Conservation (phyloP, 2,797 vertebrate species). For the Melanogrammus aeglefinus region DNA sequence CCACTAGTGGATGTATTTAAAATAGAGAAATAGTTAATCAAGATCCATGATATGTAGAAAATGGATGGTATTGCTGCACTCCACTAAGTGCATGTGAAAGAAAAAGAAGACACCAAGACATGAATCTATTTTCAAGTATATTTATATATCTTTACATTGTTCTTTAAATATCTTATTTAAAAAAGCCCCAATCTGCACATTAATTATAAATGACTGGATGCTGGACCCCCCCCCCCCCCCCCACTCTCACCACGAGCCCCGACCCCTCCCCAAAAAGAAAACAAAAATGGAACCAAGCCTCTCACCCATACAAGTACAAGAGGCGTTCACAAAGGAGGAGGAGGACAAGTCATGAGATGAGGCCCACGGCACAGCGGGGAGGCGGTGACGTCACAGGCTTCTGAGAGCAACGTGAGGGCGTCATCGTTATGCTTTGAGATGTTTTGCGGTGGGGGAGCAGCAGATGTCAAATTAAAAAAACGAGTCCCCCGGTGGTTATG, state of each 20-base stretch:
- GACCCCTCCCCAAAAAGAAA: constrained; percentile 9
- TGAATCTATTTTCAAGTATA: constrained; percentile 30
- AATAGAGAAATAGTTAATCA: neutral
- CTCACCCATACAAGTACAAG: neutral
- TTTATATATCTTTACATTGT: constrained; percentile 38
- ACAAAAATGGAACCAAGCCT: constrained; percentile 11
- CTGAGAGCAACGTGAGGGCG: constrained; percentile 8
- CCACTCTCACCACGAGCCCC: constrained; percentile 9
- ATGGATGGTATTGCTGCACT: neutral
- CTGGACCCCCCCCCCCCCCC: constrained; percentile 25
- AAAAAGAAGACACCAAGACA: constrained; percentile 14
- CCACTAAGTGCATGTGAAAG: constrained; percentile 10
- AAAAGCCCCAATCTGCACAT: constrained; percentile 29
- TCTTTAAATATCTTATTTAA: constrained; percentile 52
- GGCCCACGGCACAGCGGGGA: neutral
- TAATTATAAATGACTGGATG: constrained; percentile 12
- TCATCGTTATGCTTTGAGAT: neutral
- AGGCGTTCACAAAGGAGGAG: constrained; percentile 20
- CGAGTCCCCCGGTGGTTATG: neutral
- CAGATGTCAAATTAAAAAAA: constrained; percentile 1
- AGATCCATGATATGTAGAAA: neutral
- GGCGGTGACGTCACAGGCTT: neutral
- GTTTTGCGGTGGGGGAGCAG: neutral
- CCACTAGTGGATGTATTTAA: constrained; percentile 21
- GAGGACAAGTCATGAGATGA: constrained; percentile 33